A percentile compares a stretch with the other conserved stretches of the same genome.
phyloP scores from a whole-genome alignment of 2,888 invertebrate species.

The Limenitis camilla region DNA sequence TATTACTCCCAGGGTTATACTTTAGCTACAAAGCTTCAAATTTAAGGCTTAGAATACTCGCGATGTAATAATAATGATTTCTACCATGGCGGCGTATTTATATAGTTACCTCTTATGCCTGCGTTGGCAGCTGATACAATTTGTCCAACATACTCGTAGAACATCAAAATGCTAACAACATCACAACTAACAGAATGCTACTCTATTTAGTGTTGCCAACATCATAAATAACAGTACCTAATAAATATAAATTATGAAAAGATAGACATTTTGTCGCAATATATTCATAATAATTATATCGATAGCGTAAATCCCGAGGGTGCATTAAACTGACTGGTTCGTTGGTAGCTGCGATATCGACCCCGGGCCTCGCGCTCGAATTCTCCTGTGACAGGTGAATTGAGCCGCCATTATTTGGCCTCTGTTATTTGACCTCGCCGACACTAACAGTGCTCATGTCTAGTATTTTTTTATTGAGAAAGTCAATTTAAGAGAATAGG shows the following conservation, averaged over 20 bases:
- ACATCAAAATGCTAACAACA: too few relatives aligned
- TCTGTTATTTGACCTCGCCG: conserved; percentile 23
- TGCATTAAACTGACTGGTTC: conserved; percentile 45
- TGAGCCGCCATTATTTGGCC: conserved; percentile 28
- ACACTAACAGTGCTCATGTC: background rate
- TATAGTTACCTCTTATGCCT: too few relatives aligned
- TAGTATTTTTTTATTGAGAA: background rate
- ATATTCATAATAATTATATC: conserved; percentile 37
- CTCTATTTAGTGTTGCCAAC: too few relatives aligned
- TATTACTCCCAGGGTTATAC: too few relatives aligned
- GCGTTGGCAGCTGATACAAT: too few relatives aligned
- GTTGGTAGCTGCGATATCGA: conserved; percentile 42
- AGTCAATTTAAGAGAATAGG: background rate
- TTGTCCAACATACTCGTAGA: too few relatives aligned
- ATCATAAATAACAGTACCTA: too few relatives aligned
- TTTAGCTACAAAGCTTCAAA: too few relatives aligned
- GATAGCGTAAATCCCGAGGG: conserved; percentile 41
- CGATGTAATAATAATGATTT: too few relatives aligned
- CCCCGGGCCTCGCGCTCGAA: conserved; percentile 26
- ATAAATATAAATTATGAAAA: background rate
- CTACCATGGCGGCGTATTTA: too few relatives aligned
- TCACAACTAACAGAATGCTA: too few relatives aligned
- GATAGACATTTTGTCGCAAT: conserved; percentile 16
- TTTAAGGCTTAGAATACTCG: too few relatives aligned
- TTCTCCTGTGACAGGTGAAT: conserved; percentile 43